Base-by-base conservation (phyloP, 2,888 invertebrate genomes). In the Cabera pusaria region DNA sequence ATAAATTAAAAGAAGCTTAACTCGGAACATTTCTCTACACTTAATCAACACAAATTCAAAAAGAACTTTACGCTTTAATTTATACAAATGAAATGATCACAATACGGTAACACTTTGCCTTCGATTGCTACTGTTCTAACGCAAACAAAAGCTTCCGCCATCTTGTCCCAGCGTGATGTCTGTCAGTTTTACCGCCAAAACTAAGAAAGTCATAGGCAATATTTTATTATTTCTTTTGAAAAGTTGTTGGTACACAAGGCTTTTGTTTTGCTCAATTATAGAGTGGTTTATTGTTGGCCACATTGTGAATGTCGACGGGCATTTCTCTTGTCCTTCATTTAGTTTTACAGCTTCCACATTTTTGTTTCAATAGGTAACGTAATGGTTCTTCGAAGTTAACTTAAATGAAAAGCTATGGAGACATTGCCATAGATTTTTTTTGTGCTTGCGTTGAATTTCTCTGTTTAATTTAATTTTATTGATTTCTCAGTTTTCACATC, bases 251-350 rank as follows among this genome's bases (percentile, higher is more conserved):
- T 59, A 72, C 59, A 75, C 78, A 74, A 67, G 47, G 39, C 54
- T 58, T 61, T 79, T 82, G 79, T 79, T 71, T 85, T 85, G 85
- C 83, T 83, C 86, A 85, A 86, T 87, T 86, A 84, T 72, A 59
- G 84, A 75, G 72, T 81, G 76, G 63, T 54, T 55, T 60, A 67
- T 75, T 78, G 76, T 78, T 16, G 71, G 71, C 72, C 67, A 59
- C 64, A 56, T 52, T 50, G 54, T 67, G 54, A 59, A 59, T 59
- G 57, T 56, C 52, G 43, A 24, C 45, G 32, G 44, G 56, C 78
- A 76, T 83, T 85, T 85, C 81, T 83, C 79, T 83, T 82, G 79
- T 77, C 77, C 69, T 52, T 48, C 59, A 38, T 64, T 71, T 43
- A 64, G 66, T 66, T 82, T 82, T 84, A 82, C 72, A 61, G 78